phyloP scores from a whole-genome alignment of 2,113 vertebrate species.

The Odocoileus virginianus region DNA sequence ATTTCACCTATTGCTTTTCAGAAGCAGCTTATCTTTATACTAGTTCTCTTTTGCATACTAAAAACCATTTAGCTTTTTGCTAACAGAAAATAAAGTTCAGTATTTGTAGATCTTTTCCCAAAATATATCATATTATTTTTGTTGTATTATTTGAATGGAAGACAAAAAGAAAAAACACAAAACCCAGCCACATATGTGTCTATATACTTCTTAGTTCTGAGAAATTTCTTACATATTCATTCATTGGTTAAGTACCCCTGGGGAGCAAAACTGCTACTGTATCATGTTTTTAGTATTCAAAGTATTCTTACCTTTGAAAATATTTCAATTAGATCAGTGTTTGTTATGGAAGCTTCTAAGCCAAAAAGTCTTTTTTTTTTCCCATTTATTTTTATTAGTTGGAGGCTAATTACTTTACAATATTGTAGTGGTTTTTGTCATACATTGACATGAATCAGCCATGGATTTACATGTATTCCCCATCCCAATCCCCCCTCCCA shows the following conservation, averaged over 20 bases:
- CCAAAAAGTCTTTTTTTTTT: not conserved
- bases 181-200: slow-evolving; percentile 11
- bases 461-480: too few relatives aligned
- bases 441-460: too few relatives aligned
- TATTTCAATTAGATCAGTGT: not conserved
- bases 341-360: not conserved
- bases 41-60: slow-evolving; percentile 53
- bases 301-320: not conserved
- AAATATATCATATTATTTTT: slow-evolving; percentile 40
- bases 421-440: too few relatives aligned
- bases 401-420: too few relatives aligned
- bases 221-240: not conserved
- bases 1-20: slow-evolving; percentile 58
- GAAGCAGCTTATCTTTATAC: slow-evolving; percentile 52
- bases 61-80: slow-evolving; percentile 25
- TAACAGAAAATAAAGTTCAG: slow-evolving; percentile 58
- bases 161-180: not conserved
- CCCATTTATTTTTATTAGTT: too few relatives aligned
- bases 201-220: slow-evolving; percentile 42
- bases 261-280: not conserved
- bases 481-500: too few relatives aligned
- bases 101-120: slow-evolving; percentile 40
- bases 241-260: not conserved
- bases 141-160: slow-evolving; percentile 49
- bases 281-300: not conserved